Evolutionary conservation across 2,113 vertebrate species (phyloP).

Genomic region (Xiphorhynchus elegans): DNA sequence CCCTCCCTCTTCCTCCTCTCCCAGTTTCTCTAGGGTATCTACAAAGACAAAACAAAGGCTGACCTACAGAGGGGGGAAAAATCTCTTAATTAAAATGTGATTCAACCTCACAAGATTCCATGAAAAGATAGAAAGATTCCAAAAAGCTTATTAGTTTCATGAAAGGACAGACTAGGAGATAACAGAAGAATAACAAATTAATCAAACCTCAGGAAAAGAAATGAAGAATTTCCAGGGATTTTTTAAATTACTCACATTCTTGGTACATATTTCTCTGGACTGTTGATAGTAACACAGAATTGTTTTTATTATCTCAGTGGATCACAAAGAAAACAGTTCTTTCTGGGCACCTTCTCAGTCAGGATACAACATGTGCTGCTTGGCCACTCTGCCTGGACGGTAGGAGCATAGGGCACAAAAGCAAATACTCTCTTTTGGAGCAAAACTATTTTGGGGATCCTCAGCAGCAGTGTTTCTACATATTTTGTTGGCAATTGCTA

Average conservation of each 20-base stretch:
- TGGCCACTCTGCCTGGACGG: background rate
- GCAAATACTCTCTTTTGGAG: background rate
- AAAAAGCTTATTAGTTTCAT: background rate
- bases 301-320: background rate
- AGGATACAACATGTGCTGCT: background rate
- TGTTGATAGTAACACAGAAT: background rate
- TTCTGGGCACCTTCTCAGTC: background rate
- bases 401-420: background rate
- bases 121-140: conserved; percentile 33
- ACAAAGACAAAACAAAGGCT: conserved; percentile 15
- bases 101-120: conserved; percentile 12
- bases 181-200: conserved; percentile 52
- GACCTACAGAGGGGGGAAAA: background rate
- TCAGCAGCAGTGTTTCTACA: background rate
- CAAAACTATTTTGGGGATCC: background rate
- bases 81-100: background rate
- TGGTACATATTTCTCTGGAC: background rate
- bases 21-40: background rate
- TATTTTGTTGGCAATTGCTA: background rate
- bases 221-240: background rate
- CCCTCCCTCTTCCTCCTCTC: background rate
- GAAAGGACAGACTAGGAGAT: background rate
- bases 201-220: conserved; percentile 26
- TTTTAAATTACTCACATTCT: conserved; percentile 6
- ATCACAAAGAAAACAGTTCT: conserved; percentile 3